These are phyloP conservation scores for Phalacrocorax pelagicus DNA, from an alignment of 2,113 vertebrate species.

Conservation along the genomic window DNA sequence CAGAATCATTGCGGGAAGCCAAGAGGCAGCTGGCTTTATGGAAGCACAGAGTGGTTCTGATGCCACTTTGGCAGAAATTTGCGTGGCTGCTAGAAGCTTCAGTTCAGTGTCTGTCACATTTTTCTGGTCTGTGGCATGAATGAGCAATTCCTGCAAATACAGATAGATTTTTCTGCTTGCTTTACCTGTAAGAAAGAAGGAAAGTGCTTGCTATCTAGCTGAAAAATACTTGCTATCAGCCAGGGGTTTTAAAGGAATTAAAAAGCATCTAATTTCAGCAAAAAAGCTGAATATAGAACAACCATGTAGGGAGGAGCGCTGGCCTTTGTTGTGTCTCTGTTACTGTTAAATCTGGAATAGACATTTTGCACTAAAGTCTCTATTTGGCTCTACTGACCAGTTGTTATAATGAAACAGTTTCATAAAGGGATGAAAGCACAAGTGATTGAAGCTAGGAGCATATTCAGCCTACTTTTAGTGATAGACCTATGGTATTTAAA, in stretches of 20 bases:
- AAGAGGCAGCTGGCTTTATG: neutral
- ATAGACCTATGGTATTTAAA: neutral
- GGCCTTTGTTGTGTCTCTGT: neutral
- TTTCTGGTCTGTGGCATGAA: neutral
- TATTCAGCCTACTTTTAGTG: neutral
- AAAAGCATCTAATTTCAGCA: neutral
- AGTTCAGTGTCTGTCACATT: rapidly evolving
- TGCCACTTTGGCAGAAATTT: neutral
- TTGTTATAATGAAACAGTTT: neutral
- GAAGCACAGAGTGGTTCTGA: neutral
- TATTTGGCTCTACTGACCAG: neutral
- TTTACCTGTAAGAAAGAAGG: neutral
- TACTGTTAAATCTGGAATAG: neutral
- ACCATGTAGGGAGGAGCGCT: neutral
- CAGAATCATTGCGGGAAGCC: neutral
- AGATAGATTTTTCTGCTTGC: neutral
- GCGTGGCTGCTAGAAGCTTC: neutral
- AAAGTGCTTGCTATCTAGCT: neutral
- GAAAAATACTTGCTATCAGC: neutral
- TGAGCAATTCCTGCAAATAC: neutral
- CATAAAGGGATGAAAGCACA: neutral
- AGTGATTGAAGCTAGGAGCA: neutral
- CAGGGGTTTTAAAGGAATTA: neutral
- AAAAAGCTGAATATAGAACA: neutral
- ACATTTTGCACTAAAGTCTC: neutral